Evolutionary conservation across 2,888 invertebrate species (phyloP).

Genomic region (Drosophila nr. perissopoda): DNA sequence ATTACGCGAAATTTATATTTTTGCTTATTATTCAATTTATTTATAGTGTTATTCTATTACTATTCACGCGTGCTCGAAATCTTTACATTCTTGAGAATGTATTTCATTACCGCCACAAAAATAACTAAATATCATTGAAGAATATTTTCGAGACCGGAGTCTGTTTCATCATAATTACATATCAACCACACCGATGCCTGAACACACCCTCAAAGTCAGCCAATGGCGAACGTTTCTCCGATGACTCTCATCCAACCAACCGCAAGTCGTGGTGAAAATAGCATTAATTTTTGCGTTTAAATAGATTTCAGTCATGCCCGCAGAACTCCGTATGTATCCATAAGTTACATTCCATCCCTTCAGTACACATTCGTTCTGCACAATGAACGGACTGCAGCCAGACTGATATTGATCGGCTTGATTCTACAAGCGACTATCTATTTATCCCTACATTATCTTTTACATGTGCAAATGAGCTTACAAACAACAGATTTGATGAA

Average conservation of each 20-base stretch:
- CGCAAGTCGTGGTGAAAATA: slow-evolving; percentile 32
- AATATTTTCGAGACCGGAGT: slow-evolving; percentile 15
- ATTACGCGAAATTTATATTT: not conserved
- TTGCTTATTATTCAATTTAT: slow-evolving; percentile 10
- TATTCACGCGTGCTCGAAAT: not conserved
- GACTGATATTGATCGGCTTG: not conserved
- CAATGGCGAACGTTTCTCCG: slow-evolving; percentile 28
- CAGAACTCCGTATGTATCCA: not conserved
- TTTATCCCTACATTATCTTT: not conserved
- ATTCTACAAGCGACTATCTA: not conserved
- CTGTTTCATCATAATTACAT: slow-evolving; percentile 9
- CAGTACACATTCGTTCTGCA: not conserved
- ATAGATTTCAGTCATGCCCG: not conserved
- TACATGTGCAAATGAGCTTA: not conserved
- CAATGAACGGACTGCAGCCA: not conserved
- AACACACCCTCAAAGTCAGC: slow-evolving; percentile 38
- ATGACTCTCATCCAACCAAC: slow-evolving; percentile 29
- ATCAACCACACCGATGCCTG: slow-evolving; percentile 19
- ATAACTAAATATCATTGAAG: slow-evolving; percentile 37
- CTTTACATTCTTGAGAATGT: slow-evolving; percentile 26
- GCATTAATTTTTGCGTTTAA: not conserved
- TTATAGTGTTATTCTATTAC: not conserved
- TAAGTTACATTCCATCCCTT: not conserved
- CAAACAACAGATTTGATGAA: not conserved
- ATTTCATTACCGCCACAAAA: slow-evolving; percentile 27